Evolutionary conservation across 2,797 vertebrate genomes (phyloP), one percentile per base, ranked within the genome.

Genomic region (Macropus fuliginosus): DNA sequence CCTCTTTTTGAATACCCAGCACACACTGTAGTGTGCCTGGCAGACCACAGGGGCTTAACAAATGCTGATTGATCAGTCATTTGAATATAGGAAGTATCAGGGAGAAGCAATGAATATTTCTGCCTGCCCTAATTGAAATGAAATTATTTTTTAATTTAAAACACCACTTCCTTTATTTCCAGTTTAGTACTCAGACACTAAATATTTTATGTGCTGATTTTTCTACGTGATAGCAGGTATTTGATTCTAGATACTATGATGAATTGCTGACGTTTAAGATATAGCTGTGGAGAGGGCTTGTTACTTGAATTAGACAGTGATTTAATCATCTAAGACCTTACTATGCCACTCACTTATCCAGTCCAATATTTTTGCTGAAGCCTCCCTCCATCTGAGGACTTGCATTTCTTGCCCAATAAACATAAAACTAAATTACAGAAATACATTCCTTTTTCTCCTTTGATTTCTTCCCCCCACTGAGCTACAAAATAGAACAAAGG

Each of bases 401-500:
- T 87, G 74, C 40, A 87, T 46, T 87, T 87, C 40, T 50, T 87
- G 21, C 8, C 40, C 74, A 87, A 87, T 87, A 87, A 50, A 87
- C 40, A 81, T 46, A 87, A 87, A 87, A 87, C 40, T 27, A 87
- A 46, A 87, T 87, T 87, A 87, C 74, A 87, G 40, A 87, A 87
- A 87, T 87, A 87, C 21, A 46, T 3, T 50, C 74, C 74, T 87
- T 87, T 87, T 50, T 3, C 40, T 46, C 40, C 24, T 87, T 55
- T 91, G 28, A 91, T 91, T 91, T 91, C 90, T 55, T 91, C 52
- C 29, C 90, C 18, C 13, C 52, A 55, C 40, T 50, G 74, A 87
- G 74, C 74, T 87, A 87, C 29, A 55, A 55, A 55, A 54, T 31
- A 91, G 54, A 91, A 91, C 91, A 95, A 92, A 93, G 96, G 74